Evolutionary conservation across 2,113 vertebrate genomes (phyloP).

Genomic region (Nannobrachium achirus): DNA sequence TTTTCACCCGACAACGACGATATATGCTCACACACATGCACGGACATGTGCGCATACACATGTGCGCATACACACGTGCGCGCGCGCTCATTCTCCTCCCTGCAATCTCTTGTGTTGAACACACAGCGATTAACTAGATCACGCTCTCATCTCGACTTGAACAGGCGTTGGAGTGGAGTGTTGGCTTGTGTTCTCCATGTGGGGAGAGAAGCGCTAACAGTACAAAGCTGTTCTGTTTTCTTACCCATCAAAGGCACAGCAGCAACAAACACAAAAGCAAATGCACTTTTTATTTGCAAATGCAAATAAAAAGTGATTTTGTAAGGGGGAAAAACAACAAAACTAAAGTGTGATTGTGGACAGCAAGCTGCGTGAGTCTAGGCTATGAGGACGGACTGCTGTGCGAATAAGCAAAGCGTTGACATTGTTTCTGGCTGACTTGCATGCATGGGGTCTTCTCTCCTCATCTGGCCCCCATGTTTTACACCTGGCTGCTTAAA

Average conservation of each 20-base stretch:
- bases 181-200: slow-evolving; percentile 56
- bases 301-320: no score
- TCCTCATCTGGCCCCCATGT: slow-evolving; percentile 65
- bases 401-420: slow-evolving; percentile 43
- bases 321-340: no score
- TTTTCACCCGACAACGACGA: no score
- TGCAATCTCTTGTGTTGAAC: slow-evolving; percentile 48
- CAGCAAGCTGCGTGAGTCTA: no score
- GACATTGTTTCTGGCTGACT: slow-evolving; percentile 62
- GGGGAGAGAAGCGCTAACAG: slow-evolving; percentile 35
- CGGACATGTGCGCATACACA: slow-evolving; percentile 6
- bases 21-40: slow-evolving; percentile 2
- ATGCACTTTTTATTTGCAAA: no score
- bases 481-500: slow-evolving; percentile 75
- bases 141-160: slow-evolving; percentile 50
- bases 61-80: slow-evolving; percentile 8
- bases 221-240: slow-evolving; percentile 39
- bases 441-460: slow-evolving; percentile 46
- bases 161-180: slow-evolving; percentile 59
- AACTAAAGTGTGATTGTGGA: no score
- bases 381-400: no score
- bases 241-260: slow-evolving; percentile 55
- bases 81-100: slow-evolving; percentile 22
- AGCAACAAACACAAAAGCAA: slow-evolving; percentile 43
- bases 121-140: slow-evolving; percentile 63